Evolutionary conservation across 2,113 vertebrate species (phyloP), one percentile per base, ranked within the genome.

Genomic region (Lipophrys pholis): DNA sequence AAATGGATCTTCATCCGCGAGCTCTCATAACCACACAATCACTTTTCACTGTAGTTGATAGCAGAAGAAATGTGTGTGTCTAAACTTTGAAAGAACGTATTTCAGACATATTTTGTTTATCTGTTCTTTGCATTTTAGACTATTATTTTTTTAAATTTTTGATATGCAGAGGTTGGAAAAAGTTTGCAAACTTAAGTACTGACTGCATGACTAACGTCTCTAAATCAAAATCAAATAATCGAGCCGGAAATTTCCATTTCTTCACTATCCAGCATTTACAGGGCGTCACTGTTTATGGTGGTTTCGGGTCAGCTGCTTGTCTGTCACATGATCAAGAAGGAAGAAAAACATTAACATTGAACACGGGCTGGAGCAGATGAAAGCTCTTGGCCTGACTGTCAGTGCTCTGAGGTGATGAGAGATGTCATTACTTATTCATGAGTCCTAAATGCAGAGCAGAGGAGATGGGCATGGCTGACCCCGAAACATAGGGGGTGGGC

Each of bases 391-490:
- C 81, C 85, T 88, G 85, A 89, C 91, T 92, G 91, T 91, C 89
- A 92, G 89, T 65, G 78, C 87, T 87, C 76, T 75, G 82, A 86
- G 73, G 83, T 91, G 86, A 88, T 87, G 87, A 87, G 85, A 88
- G 88, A 91, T 73, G 81, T 72, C 87, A 90, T 92, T 91, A 92
- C 87, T 91, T 90, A 92, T 93, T 92, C 91, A 92, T 93, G 91
- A 90, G 86, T 80, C 89, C 85, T 91, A 91, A 90, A 91, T 89
- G 81, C 81, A 87, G 91, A 87, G 88, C 85, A 82, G 87, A 83
- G 81, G 87, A 90, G 89, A 91, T 83, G 86, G 82, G 90, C 89
- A 87, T 92, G 90, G 85, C 73, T 87, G 86, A 89, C 73, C 87
- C 84, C 76, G 84, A 85, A 84, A 86, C 81, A 70, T 54, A 80